Base-by-base conservation (phyloP, 1,140 invertebrate species). In the Calephelis virginiensis region DNA sequence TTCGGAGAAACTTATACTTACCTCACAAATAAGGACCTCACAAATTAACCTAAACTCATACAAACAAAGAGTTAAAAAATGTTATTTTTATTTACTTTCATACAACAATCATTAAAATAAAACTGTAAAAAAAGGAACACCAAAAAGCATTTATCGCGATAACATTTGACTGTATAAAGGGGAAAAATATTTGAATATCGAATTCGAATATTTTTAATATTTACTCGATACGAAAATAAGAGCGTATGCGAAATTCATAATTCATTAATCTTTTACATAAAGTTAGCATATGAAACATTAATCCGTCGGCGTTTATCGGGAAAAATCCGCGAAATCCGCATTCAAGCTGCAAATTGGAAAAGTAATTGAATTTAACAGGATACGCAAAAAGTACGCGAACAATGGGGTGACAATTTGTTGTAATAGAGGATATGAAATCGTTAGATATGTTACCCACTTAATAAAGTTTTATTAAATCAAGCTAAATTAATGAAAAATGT, bases 311-410 rank as follows among this genome's bases (percentile, higher is more conserved):
- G 50, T 69, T 69, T 69, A 69, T 69, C 68, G 60, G 63, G 46
- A 61, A 61, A 71, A 71, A 71, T 67, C 69, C 69, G 66, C 69
- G 66, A 61, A 66, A 72, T 69, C 56, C 66, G 67, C 67, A 47
- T 63, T 63, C 47, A 56, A 47, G 67, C 56, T 69, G 64, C 67
- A 69, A 72, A 72, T 72, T 72, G 71, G 64, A 72, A 72, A 72
- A 69, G 67, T 69, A 69, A 72, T 72, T 69, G 71, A 72, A 72
- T 72, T 72, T 72, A 72, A 72, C 68, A 64, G 53, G 48, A 49
- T 47, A 61, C 64, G 64, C 46, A 48, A 72, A 72, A 64, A 49
- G 63, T 61, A 63, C 46, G 59, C 40, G 38, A 68, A 61, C 61
- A 64, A 56, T 40, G 61, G 61, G 46, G 59, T 66, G 63, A 63